A percentile compares a stretch with the other conserved stretches of the same genome.
Conservation (phyloP, 2,113 vertebrate genomes). For the Alosa alosa region DNA sequence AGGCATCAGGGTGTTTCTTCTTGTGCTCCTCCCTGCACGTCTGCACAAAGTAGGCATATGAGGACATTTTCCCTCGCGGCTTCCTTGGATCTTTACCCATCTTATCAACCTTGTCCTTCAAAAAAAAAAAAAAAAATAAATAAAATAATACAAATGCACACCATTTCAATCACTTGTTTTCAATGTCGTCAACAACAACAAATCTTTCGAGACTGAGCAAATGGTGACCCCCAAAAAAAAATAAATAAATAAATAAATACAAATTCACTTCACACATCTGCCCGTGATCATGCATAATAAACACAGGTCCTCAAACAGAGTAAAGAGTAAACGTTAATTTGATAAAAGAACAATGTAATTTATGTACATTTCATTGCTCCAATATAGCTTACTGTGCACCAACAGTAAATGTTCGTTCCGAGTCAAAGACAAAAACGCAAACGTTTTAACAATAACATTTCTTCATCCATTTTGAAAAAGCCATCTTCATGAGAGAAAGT, state of each 20-base stretch:
- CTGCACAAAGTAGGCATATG: constrained; percentile 95
- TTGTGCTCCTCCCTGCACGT: constrained; percentile 95
- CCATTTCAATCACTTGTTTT: background rate
- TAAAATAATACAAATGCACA: background rate
- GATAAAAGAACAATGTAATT: background rate
- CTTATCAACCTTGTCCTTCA: constrained; percentile 70
- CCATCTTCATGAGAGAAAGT: constrained; percentile 63
- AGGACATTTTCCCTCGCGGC: constrained; percentile 96
- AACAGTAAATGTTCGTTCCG: background rate
- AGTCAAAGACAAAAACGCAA: background rate
- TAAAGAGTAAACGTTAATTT: background rate
- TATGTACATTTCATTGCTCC: background rate
- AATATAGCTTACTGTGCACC: background rate
- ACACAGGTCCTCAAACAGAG: background rate
- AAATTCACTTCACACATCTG: background rate
- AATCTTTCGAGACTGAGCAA: background rate
- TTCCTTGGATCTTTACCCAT: constrained; percentile 95
- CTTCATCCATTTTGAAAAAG: constrained; percentile 64
- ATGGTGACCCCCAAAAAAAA: too few relatives aligned
- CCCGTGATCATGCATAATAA: background rate
- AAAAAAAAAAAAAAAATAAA: constrained; percentile 1
- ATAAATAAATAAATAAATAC: too few relatives aligned
- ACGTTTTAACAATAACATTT: constrained; percentile 41
- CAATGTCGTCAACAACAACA: background rate
- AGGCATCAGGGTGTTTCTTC: constrained; percentile 93